Percentiles rank a stretch among this genome's conserved stretches.
phyloP scores from a whole-genome alignment of 64 coral and sea anemone genomes.

The Trachythela sp. region DNA sequence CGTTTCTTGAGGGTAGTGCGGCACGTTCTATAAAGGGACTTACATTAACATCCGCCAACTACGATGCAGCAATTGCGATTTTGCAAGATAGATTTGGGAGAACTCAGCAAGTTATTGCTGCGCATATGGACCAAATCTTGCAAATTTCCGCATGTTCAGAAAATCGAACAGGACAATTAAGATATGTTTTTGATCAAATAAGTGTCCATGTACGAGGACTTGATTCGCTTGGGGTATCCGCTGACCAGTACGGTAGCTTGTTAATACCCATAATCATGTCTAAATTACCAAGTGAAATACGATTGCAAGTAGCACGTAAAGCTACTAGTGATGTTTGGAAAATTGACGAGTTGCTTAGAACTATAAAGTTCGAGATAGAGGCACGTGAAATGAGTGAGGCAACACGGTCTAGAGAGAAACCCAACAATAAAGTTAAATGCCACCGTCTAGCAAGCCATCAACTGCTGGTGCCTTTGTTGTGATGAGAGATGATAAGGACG shows the following conservation, averaged over 20 bases:
- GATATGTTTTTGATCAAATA: constrained; percentile 17
- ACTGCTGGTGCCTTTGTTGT: constrained; percentile 38
- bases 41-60: constrained; percentile 16
- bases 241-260: constrained; percentile 15
- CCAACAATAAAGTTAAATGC: not conserved
- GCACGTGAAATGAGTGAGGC: constrained; percentile 38
- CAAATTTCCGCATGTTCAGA: constrained; percentile 17
- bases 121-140: no score
- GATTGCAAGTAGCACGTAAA: constrained; percentile 20
- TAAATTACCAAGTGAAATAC: not conserved
- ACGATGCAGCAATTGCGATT: constrained; percentile 22
- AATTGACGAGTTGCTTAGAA: no score
- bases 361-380: no score
- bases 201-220: constrained; percentile 15
- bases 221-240: constrained; percentile 1
- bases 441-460: not conserved
- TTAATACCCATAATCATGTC: constrained; percentile 17
- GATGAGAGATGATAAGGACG: constrained; percentile 1
- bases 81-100: constrained; percentile 16
- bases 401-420: not conserved
- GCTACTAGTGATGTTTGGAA: no score
- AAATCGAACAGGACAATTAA: constrained; percentile 21
- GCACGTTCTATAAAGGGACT: constrained; percentile 19
- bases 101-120: no score
- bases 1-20: constrained; percentile 1